Percentiles rank a stretch among this genome's conserved stretches.
Evolutionary conservation across 2,113 vertebrate species (phyloP).

Genomic region (Cryptomyrus ogoouensis): DNA sequence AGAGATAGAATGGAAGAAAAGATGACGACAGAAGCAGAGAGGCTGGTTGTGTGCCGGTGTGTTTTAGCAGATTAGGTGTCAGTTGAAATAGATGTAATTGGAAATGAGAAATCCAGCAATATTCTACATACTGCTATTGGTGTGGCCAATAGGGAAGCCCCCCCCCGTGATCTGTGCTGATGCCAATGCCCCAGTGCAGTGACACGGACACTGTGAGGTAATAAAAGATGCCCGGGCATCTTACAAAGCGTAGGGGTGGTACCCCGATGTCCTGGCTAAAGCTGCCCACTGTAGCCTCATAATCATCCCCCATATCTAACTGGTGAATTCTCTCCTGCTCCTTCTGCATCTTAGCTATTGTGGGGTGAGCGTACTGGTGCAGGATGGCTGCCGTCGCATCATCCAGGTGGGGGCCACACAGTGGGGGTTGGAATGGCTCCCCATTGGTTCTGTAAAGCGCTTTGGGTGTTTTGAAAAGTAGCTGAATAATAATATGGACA

Average conservation of each 20-base stretch:
- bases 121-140: not conserved
- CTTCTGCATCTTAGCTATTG: too few species aligned
- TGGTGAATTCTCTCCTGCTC: too few species aligned
- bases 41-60: not conserved
- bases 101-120: not conserved
- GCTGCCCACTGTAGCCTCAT: too few species aligned
- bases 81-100: not conserved
- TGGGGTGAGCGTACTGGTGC: too few species aligned
- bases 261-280: not conserved
- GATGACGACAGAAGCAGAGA: not conserved
- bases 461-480: not conserved
- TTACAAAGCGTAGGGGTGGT: not conserved
- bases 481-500: not conserved
- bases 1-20: not conserved
- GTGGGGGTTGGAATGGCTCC: too few species aligned
- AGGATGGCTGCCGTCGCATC: too few species aligned
- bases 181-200: not conserved
- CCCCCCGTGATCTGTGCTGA: not conserved
- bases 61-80: not conserved
- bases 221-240: not conserved
- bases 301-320: not conserved
- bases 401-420: too few species aligned
- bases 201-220: not conserved
- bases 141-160: not conserved
- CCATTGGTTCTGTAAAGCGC: too few species aligned